Evolutionary conservation across 1,140 invertebrate species (phyloP).

Genomic region (Drosophila kanapiae): DNA sequence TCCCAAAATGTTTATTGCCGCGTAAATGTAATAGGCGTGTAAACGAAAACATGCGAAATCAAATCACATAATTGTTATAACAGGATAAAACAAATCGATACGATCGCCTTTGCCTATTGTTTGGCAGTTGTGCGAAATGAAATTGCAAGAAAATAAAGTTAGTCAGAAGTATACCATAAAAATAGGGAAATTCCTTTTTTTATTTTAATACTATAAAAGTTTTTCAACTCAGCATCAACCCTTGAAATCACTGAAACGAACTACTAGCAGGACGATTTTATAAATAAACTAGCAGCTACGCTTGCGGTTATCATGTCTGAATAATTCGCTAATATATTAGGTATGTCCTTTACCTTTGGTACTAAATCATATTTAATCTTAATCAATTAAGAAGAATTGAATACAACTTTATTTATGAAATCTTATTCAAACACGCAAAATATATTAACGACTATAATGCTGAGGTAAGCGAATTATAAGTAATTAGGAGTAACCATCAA

Average conservation of each 20-base stretch:
- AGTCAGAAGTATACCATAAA: not conserved
- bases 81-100: conserved; percentile 2
- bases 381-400: too few relatives aligned
- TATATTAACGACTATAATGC: too few relatives aligned
- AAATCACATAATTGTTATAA: conserved; percentile 27
- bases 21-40: conserved; percentile 35
- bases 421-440: too few relatives aligned
- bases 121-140: not conserved
- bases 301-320: too few relatives aligned
- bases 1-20: conserved; percentile 21
- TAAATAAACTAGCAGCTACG: not conserved
- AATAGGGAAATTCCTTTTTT: not conserved
- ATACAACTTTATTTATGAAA: too few relatives aligned
- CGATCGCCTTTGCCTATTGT: not conserved
- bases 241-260: not conserved
- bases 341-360: too few relatives aligned
- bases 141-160: not conserved
- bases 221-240: not conserved
- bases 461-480: too few relatives aligned
- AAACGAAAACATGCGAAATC: conserved; percentile 21
- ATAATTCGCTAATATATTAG: too few relatives aligned
- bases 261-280: not conserved
- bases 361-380: too few relatives aligned
- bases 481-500: too few relatives aligned
- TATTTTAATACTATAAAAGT: too few relatives aligned